These are phyloP conservation scores for Caerostris extrusa DNA, from an alignment of 1,140 invertebrate species.

Conservation along the genomic window DNA sequence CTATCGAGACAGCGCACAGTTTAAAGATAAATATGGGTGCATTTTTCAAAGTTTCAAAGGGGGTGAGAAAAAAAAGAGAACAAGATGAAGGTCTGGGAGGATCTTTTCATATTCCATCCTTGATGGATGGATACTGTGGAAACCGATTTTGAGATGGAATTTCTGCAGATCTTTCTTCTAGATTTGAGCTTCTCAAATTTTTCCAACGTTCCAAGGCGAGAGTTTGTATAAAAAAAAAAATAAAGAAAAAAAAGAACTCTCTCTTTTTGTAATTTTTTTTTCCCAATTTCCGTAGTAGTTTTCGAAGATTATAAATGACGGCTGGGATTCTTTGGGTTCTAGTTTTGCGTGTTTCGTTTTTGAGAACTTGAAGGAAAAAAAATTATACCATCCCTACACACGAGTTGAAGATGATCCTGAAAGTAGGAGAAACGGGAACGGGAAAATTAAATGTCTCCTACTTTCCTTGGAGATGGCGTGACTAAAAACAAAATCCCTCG, in stretches of 20 bases:
- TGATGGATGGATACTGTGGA: background rate
- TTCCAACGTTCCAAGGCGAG: too few species aligned
- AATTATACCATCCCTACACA: background rate
- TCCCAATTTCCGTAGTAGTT: background rate
- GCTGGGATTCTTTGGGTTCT: background rate
- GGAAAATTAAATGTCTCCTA: conserved; percentile 4
- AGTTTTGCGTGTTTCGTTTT: background rate
- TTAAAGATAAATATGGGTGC: background rate
- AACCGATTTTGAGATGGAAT: background rate
- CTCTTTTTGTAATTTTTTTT: background rate
- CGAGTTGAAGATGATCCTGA: background rate
- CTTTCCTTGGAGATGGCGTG: background rate
- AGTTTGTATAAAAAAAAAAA: background rate
- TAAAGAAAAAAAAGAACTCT: background rate
- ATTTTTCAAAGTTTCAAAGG: background rate
- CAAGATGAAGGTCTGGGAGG: background rate
- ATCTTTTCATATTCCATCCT: background rate
- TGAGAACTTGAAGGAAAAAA: background rate
- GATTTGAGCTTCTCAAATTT: too few species aligned
- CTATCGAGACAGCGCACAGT: background rate
- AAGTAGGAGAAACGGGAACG: background rate
- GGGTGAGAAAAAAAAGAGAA: too few species aligned
- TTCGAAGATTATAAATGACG: background rate
- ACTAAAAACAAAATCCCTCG: background rate
- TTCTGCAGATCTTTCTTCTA: background rate